Percentiles rank a stretch among this genome's conserved stretches.
phyloP scores from a whole-genome alignment of 2,888 invertebrate genomes.

The Amiota minor region DNA sequence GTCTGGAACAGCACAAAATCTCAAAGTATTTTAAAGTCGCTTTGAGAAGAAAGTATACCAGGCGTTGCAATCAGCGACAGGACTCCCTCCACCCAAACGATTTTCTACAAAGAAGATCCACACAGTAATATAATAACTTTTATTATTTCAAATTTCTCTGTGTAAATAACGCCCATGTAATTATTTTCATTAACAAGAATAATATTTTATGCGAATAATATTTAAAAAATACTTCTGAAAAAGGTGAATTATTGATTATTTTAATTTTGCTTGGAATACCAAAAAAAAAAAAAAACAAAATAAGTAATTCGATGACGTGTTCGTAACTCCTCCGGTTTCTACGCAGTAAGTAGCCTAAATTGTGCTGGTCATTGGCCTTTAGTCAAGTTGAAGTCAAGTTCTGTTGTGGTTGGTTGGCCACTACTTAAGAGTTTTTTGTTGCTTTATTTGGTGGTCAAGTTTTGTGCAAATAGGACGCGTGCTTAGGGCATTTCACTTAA shows the following conservation, averaged over 20 bases:
- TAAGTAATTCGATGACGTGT: not conserved
- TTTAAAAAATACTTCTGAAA: too few species aligned
- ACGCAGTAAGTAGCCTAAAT: not conserved
- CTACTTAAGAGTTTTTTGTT: not conserved
- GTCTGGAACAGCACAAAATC: not conserved
- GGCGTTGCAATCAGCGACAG: too few species aligned
- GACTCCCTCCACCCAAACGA: too few species aligned
- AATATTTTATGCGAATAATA: too few species aligned
- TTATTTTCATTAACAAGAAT: too few species aligned
- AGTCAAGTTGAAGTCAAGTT: not conserved
- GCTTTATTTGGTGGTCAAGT: not conserved
- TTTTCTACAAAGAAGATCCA: too few species aligned
- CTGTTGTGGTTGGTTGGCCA: conserved; percentile 14
- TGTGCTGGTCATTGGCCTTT: not conserved
- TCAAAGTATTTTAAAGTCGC: not conserved
- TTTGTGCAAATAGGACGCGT: too few species aligned
- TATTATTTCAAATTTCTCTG: too few species aligned
- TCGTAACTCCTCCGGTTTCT: not conserved
- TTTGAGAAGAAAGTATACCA: too few species aligned
- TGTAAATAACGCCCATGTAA: too few species aligned
- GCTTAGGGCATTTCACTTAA: too few species aligned
- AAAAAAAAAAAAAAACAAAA: not conserved
- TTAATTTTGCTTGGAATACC: not conserved
- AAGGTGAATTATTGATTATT: not conserved
- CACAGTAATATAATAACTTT: too few species aligned